phyloP scores from a whole-genome alignment of 2,888 invertebrate genomes.

The Sclerodermus sp. region DNA sequence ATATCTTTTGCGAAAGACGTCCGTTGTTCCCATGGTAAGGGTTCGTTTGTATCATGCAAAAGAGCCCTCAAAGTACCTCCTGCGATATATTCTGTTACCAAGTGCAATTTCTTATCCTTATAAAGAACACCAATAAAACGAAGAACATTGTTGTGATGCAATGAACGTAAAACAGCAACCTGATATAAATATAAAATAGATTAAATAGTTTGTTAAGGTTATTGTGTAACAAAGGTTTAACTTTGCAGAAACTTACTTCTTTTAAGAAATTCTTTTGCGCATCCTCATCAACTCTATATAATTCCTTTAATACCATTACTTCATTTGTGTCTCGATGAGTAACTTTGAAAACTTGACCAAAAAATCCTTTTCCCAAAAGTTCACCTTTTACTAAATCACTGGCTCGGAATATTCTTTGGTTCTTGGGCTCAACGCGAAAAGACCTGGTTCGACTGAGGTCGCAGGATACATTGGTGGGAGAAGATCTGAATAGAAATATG shows the following conservation, averaged over 20 bases:
- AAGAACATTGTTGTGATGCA: conserved; percentile 87
- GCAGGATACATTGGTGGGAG: conserved; percentile 58
- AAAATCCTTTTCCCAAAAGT: conserved; percentile 89
- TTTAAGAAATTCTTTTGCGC: conserved; percentile 93
- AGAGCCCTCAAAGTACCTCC: conserved; percentile 88
- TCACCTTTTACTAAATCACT: conserved; percentile 88
- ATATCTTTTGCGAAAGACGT: conserved; percentile 89
- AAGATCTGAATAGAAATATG: conserved; percentile 44
- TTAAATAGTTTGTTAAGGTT: not conserved
- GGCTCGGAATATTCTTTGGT: conserved; percentile 84
- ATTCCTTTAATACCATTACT: conserved; percentile 93
- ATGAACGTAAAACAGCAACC: conserved; percentile 88
- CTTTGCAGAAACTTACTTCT: conserved; percentile 64
- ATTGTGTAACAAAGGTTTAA: not conserved
- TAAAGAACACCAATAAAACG: conserved; percentile 91
- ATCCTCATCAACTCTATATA: conserved; percentile 90
- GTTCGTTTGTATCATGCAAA: conserved; percentile 72
- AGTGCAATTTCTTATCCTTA: conserved; percentile 86
- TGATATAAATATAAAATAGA: conserved; percentile 38
- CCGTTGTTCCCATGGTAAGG: conserved; percentile 78
- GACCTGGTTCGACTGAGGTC: conserved; percentile 86
- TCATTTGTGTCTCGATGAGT: conserved; percentile 88
- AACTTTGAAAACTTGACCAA: conserved; percentile 90
- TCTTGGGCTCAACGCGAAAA: conserved; percentile 74
- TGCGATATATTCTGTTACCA: conserved; percentile 90